phyloP scores from a whole-genome alignment of 2,113 vertebrate genomes.

The Percopsis transmontana region DNA sequence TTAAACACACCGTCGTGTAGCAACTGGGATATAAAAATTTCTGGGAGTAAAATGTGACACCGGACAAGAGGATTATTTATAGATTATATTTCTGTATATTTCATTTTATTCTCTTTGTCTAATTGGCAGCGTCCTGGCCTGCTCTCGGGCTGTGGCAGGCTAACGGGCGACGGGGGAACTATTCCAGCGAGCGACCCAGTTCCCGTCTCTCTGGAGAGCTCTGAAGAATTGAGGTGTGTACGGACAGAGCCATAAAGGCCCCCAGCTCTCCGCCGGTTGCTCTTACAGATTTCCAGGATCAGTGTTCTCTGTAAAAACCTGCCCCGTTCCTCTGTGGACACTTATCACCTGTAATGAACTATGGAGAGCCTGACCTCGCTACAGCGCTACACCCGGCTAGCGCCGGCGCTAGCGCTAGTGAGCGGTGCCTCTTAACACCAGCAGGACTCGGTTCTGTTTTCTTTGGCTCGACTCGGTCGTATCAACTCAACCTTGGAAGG shows the following conservation, averaged over 20 bases:
- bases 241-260: constrained; percentile 58
- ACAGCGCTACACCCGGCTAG: not conserved
- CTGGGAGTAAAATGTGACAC: constrained; percentile 32
- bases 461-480: constrained; percentile 58
- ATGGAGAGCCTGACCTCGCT: constrained; percentile 32
- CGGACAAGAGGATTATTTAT: constrained; percentile 53
- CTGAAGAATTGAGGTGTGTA: constrained; percentile 58
- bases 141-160: constrained; percentile 15
- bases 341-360: constrained; percentile 75
- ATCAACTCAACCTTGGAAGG: constrained; percentile 60
- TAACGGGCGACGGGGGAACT: constrained; percentile 49
- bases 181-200: constrained; percentile 42
- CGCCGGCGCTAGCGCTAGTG: not conserved
- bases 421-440: constrained; percentile 4
- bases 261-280: not conserved
- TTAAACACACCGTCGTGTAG: constrained; percentile 30
- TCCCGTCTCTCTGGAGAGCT: constrained; percentile 41
- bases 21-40: constrained; percentile 35
- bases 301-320: constrained; percentile 31
- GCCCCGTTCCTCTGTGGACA: constrained; percentile 59
- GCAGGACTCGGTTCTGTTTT: constrained; percentile 55
- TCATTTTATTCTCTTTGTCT: constrained; percentile 52
- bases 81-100: constrained; percentile 42
- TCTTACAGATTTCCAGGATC: constrained; percentile 31
- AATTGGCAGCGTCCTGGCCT: constrained; percentile 51